Conservation (phyloP, 1,140 invertebrate genomes). For the Drosophila tristis region DNA sequence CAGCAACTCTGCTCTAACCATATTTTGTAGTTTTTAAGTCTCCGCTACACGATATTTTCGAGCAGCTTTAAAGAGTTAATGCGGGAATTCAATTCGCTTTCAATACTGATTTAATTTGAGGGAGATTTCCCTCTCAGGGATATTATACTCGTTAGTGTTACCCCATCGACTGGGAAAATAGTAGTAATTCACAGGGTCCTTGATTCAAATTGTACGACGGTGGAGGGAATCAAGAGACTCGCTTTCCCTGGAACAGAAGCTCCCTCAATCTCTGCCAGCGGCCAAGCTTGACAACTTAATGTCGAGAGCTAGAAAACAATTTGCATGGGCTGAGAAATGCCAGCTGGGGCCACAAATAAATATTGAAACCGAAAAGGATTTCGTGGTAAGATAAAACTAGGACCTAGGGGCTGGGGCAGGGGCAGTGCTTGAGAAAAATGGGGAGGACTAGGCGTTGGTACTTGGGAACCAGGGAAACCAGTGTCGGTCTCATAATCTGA, state of each 20-base stretch:
- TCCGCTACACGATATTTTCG: too few relatives aligned
- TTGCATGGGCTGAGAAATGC: constrained; percentile 63
- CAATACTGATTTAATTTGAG: too few relatives aligned
- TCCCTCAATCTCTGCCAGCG: constrained; percentile 16
- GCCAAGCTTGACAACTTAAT: constrained; percentile 67
- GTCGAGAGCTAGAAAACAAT: constrained; percentile 60
- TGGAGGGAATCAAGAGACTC: constrained; percentile 37
- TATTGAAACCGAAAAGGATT: constrained; percentile 70
- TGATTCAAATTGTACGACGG: constrained; percentile 4
- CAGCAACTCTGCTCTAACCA: too few relatives aligned
- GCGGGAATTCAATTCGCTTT: too few relatives aligned
- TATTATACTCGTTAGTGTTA: too few relatives aligned
- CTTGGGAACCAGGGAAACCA: neutral
- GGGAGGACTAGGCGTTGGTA: too few relatives aligned
- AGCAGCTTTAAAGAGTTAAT: too few relatives aligned
- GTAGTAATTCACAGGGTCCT: neutral
- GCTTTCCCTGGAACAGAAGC: constrained; percentile 29
- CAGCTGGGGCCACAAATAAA: constrained; percentile 72
- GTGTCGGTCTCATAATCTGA: constrained; percentile 51
- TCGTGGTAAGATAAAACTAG: constrained; percentile 21
- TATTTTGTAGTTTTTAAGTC: too few relatives aligned
- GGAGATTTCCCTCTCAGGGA: too few relatives aligned
- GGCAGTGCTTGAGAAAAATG: neutral
- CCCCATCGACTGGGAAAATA: constrained; percentile 10
- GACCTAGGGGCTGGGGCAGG: neutral